Conservation (phyloP, 2,888 invertebrate genomes). For the Cenopis cana region DNA sequence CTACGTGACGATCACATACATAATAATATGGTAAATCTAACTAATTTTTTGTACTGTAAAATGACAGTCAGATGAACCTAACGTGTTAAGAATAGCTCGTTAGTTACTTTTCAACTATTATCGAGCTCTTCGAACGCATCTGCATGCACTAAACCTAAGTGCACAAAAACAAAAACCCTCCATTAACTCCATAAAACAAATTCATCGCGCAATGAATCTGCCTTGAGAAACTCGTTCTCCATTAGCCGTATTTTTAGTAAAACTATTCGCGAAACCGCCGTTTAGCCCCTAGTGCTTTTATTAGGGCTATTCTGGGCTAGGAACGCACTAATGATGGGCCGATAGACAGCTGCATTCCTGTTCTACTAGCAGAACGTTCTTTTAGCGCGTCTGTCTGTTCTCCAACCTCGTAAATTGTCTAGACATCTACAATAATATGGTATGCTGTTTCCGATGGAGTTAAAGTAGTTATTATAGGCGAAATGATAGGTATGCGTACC, state of each 20-base stretch:
- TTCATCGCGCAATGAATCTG: conserved; percentile 12
- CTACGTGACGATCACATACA: no score
- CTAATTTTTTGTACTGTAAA: no score
- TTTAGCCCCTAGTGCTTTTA: conserved; percentile 53
- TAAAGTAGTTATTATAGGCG: neutral
- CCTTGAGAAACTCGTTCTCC: conserved; percentile 4
- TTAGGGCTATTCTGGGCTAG: conserved; percentile 67
- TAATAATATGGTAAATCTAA: no score
- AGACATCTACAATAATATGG: conserved; percentile 17
- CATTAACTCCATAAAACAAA: conserved; percentile 17
- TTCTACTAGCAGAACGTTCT: conserved; percentile 27
- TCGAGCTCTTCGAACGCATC: neutral
- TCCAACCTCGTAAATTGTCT: conserved; percentile 19
- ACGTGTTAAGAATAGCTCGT: no score
- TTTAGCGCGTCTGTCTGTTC: conserved; percentile 24
- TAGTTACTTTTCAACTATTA: neutral
- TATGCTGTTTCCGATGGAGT: conserved; percentile 3
- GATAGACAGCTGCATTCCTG: conserved; percentile 58
- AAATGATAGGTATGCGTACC: neutral
- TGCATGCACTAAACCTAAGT: neutral
- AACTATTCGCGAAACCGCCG: conserved; percentile 51
- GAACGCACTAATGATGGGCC: conserved; percentile 66
- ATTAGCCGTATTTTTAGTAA: conserved; percentile 36
- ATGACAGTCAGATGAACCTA: no score
- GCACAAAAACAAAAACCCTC: conserved; percentile 19